Conservation (phyloP, 2,113 vertebrate species). For the Apeltes quadracus region DNA sequence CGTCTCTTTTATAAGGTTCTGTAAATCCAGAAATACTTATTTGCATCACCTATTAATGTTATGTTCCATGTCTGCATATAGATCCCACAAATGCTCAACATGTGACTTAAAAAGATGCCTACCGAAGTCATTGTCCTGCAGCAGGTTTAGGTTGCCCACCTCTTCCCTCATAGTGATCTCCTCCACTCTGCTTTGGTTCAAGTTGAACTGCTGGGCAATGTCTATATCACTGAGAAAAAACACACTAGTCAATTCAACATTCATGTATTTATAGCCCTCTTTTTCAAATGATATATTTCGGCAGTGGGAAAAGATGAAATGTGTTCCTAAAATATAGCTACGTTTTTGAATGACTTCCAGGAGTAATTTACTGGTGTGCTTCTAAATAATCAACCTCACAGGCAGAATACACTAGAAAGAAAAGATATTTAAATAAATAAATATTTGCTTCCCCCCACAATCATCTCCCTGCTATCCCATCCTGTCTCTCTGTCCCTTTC, state of each 20-base stretch:
- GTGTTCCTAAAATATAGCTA: background rate
- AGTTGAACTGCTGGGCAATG: conserved; percentile 96
- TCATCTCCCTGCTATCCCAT: background rate
- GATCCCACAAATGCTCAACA: background rate
- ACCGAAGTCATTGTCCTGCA: conserved; percentile 97
- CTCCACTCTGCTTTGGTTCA: conserved; percentile 98
- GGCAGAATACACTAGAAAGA: background rate
- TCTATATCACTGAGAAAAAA: conserved; percentile 90
- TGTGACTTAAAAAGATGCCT: conserved; percentile 23
- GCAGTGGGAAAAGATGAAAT: background rate
- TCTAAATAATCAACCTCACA: background rate
- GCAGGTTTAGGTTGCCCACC: conserved; percentile 95
- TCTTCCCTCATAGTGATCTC: conserved; percentile 99
- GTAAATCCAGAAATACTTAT: background rate
- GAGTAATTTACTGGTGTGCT: background rate
- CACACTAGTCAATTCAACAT: background rate
- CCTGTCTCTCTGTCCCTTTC: background rate
- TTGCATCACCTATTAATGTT: background rate
- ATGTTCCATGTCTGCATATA: background rate
- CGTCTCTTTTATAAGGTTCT: background rate
- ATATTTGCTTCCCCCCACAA: too few species aligned
- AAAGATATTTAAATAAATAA: too few species aligned
- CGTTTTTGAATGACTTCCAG: background rate
- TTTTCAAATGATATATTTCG: background rate
- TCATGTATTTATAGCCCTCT: background rate